Evolutionary conservation across 2,113 vertebrate species (phyloP), one percentile per base, ranked within the genome.

Genomic region (Reinhardtius hippoglossoides): DNA sequence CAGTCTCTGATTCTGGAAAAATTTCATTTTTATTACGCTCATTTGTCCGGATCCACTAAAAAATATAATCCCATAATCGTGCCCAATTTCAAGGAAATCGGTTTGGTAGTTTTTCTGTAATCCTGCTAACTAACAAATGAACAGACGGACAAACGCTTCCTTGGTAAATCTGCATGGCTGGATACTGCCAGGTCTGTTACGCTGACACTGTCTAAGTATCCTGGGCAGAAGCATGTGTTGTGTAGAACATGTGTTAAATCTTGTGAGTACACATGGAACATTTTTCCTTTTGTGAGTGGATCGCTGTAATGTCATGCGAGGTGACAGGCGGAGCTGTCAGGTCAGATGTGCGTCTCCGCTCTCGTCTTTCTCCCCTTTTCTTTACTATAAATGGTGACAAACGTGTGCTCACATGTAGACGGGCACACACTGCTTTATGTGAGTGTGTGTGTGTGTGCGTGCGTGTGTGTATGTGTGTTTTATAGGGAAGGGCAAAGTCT

Each of bases 251-350:
- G 60, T 18, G 21, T 73, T 31, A 31, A 31, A 44, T 21, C 62
- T 1, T 3, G 31, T 31, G 31, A 31, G 44, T 7, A 23, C 10
- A 64, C 40, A 70, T 14, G 8, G 2, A 54, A 69, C 58, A 10
- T 12, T 75, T 15, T 83, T 65, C 44, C 13, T 37, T 52, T 31
- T 74, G 27, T 10, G 68, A 81, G 64, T 58, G 50, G 72, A 68
- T 76, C 21, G 6, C 80, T 61, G 72, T 86, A 85, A 86, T 74
- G 72, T 86, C 83, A 80, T 86, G 78, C 46, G 16, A 87, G 82
- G 63, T 67, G 78, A 92, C 80, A 78, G 76, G 80, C 80, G 65
- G 74, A 75, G 68, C 84, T 83, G 83, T 87, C 88, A 86, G 71
- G 72, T 88, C 77, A 58, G 18, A 85, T 87, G 73, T 78, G 60